Base-by-base conservation (phyloP, 2,888 invertebrate genomes). In the Clivina fossor region DNA sequence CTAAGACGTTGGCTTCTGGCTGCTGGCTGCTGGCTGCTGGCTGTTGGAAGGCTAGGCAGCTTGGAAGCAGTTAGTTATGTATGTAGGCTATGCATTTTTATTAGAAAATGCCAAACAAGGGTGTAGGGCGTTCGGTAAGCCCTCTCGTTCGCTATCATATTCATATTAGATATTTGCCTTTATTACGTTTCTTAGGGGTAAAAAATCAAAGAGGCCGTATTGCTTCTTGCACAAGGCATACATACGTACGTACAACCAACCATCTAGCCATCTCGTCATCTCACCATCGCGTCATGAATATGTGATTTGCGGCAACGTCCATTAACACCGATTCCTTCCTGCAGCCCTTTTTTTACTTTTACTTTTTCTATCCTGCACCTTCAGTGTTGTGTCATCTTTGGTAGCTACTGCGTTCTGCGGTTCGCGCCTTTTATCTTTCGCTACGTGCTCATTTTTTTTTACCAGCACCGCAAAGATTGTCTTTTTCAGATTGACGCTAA, bases 61-160 rank as follows among this genome's bases (percentile, higher is more conserved):
- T n/a, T n/a, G n/a, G n/a, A n/a, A 30, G 30, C 30, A 30, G 30
- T 30, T 30, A 30, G 30, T 30, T 47, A 11, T 47, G 65, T 65
- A 66, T 65, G 65, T 68, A 69, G 66, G 69, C 70, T 70, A 71
- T 73, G 72, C 72, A 73, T 73, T 72, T 72, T 72, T 71, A 73
- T 71, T 67, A 73, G 72, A 63, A 62, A 58, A 62, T 65, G 69
- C 70, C 3, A n/a, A 11, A 15, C 11, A 49, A 9, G 30, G 38
- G 49, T n/a, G 13, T 18, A 20, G 18, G 15, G 20, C 33, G 44
- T 38, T 35, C n/a, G n/a, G n/a, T 26, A 40, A 15, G 37, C 37
- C 37, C 48, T 48, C 70, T 67, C 64, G 64, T 33, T 64, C 63
- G 67, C 70, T 71, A 72, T 71, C 71, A 72, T 71, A 71, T 72